Evolutionary conservation across 2,888 invertebrate species (phyloP), one percentile per base, ranked within the genome.

Genomic region (Drosophila siamana): DNA sequence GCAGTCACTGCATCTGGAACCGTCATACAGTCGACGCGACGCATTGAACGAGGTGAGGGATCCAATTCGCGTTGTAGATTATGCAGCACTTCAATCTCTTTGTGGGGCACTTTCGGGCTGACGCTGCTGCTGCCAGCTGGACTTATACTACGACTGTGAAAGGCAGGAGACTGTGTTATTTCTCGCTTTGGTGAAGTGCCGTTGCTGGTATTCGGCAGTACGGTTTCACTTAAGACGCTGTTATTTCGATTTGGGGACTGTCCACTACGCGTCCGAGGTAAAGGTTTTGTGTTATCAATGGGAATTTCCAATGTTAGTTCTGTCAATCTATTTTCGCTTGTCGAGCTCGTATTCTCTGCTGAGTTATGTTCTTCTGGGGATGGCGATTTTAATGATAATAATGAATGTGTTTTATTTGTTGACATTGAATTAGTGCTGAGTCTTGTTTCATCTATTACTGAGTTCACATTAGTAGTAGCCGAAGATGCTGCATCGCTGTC

Each of bases 401-500:
- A 26, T 8, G 47, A 4, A 3, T 33, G 33, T 33, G 4, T 4
- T 1, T 59, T 16, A 4, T 41, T 41, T 4, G 47, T 4, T 1
- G 51, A 9, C 13, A 55, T 11, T 1, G 33, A 19, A 3, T 7
- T 19, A 7, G 19, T 38, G 16, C 28, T 26, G 1, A n/a, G 33
- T n/a, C 28, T 56, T 22, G 24, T 43, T 1, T 56, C 13, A n/a
- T 40, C 51, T 7, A 24, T 41, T 22, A 40, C 36, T 8, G 7
- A n/a, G 11, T 33, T 75, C 9, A 66, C 67, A 7, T 11, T 52
- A 16, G 78, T 74, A 36, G 64, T 77, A 2, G 73, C 80, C 9
- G 93, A 93, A 1, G 86, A 83, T 48, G 94, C 93, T 26, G 95
- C 95, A 88, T 97, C 97, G 90, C 96, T 96, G 78, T 97, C 97